Evolutionary conservation across 2,888 invertebrate genomes (phyloP).

Genomic region (Serrognathus titanus): DNA sequence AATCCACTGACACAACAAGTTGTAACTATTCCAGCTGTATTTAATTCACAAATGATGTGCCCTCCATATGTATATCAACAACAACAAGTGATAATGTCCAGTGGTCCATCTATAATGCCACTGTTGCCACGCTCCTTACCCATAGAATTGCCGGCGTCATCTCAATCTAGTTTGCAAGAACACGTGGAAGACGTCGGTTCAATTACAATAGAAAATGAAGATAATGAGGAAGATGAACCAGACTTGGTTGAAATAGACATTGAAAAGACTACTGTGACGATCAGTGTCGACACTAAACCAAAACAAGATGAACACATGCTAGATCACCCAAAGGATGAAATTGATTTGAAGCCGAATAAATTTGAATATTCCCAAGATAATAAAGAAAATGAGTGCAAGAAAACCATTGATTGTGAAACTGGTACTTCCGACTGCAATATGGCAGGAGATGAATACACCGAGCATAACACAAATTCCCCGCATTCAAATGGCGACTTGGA

Average conservation of each 20-base stretch:
- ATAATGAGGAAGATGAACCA: slow-evolving; percentile 10
- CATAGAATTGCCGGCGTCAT: slow-evolving; percentile 9
- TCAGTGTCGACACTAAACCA: neutral
- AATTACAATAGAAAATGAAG: slow-evolving; percentile 8
- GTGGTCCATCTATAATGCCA: slow-evolving; percentile 45
- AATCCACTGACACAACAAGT: slow-evolving; percentile 55
- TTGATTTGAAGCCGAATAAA: neutral
- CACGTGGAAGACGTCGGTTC: neutral
- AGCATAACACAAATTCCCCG: slow-evolving; percentile 3
- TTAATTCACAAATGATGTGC: slow-evolving; percentile 53
- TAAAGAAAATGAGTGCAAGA: slow-evolving; percentile 18
- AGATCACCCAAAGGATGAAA: neutral
- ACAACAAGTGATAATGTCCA: slow-evolving; percentile 55
- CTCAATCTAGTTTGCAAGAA: slow-evolving; percentile 3
- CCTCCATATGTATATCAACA: slow-evolving; percentile 55
- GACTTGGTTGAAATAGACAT: neutral
- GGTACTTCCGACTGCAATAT: neutral
- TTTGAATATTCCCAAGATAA: neutral
- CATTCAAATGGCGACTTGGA: slow-evolving; percentile 6
- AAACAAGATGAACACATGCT: neutral
- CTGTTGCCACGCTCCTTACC: slow-evolving; percentile 25
- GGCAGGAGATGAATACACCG: neutral
- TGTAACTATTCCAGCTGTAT: slow-evolving; percentile 51
- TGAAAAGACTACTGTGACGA: neutral
- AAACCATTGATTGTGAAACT: slow-evolving; percentile 11